phyloP scores from a whole-genome alignment of 2,888 invertebrate species.

The Acholoe squamosa region DNA sequence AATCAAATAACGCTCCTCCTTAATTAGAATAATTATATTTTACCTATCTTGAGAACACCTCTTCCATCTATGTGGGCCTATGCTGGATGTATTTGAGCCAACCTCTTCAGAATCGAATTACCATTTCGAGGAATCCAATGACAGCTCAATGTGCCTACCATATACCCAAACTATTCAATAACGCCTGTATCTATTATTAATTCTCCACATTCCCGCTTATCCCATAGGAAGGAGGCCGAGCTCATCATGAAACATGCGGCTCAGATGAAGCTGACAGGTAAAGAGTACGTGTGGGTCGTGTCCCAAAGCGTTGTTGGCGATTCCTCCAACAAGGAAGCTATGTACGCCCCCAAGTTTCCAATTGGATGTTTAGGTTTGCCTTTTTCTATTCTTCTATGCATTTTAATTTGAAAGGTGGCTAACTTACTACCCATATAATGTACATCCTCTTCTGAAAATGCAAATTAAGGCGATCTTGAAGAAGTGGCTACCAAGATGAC shows the following conservation, averaged over 20 bases:
- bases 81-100: no score
- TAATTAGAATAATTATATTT: no score
- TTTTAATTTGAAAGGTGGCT: no score
- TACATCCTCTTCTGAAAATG: no score
- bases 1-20: no score
- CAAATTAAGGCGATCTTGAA: no score
- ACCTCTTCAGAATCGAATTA: no score
- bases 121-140: neutral
- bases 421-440: no score
- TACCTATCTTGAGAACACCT: no score
- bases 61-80: no score
- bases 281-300: conserved; percentile 69
- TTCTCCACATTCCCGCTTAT: neutral
- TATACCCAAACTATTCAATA: neutral
- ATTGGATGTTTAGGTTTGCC: conserved; percentile 64
- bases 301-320: conserved; percentile 64
- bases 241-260: conserved; percentile 66
- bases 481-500: no score
- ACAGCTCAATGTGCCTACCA: no score
- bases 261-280: conserved; percentile 65
- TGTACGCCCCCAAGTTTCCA: conserved; percentile 60
- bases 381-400: neutral
- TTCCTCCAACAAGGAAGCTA: neutral
- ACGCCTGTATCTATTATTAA: neutral
- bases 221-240: conserved; percentile 66